Conservation (phyloP, 1,140 invertebrate species). For the Brachionus asplanchnoidis region DNA sequence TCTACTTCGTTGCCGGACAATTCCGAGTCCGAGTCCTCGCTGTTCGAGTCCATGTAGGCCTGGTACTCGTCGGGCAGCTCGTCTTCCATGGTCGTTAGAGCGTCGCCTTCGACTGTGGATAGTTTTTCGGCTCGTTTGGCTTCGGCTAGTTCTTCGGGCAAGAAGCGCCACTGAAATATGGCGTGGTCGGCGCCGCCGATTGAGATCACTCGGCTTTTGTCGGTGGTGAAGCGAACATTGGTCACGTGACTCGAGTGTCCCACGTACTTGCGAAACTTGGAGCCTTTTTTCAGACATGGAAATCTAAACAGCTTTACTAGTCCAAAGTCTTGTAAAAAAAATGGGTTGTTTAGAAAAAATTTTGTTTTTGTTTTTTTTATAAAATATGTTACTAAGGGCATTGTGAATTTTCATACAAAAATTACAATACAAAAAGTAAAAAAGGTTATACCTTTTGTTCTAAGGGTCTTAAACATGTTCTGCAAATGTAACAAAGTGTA, state of each 20-base stretch:
- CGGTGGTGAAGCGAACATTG: conserved; percentile 54
- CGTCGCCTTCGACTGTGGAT: neutral
- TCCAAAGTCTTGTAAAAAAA: conserved; percentile 54
- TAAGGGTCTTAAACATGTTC: too few species aligned
- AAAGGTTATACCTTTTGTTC: too few species aligned
- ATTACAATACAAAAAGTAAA: too few species aligned
- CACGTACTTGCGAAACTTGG: conserved; percentile 56
- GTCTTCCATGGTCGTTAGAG: neutral
- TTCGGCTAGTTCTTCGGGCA: conserved; percentile 46
- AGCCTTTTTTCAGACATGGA: conserved; percentile 55
- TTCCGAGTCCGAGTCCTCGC: conserved; percentile 56
- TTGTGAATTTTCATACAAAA: too few species aligned
- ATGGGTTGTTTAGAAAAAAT: neutral
- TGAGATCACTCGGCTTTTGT: conserved; percentile 51
- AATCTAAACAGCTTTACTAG: conserved; percentile 56
- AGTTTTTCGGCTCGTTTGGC: conserved; percentile 20
- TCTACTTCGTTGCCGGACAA: conserved; percentile 55
- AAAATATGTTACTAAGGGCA: too few species aligned
- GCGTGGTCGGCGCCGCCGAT: conserved; percentile 57
- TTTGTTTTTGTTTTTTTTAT: too few species aligned
- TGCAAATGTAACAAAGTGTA: too few species aligned
- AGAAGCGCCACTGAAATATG: conserved; percentile 56
- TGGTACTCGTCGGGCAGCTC: conserved; percentile 4
- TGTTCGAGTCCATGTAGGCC: conserved; percentile 53
- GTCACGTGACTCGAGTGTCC: conserved; percentile 58